phyloP scores from a whole-genome alignment of 2,113 vertebrate species.

The Balaenoptera acutorostrata region DNA sequence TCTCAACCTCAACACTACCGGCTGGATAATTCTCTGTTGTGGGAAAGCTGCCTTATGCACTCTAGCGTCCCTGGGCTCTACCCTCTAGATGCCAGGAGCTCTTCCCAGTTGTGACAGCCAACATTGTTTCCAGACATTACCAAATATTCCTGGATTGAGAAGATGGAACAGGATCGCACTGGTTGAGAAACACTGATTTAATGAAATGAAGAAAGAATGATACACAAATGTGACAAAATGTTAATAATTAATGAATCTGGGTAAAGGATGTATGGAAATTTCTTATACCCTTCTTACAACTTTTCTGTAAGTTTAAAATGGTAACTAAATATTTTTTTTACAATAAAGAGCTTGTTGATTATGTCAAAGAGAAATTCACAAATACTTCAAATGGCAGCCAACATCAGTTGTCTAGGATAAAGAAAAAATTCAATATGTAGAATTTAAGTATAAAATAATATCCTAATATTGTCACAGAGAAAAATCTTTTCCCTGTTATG shows the following conservation, averaged over 20 bases:
- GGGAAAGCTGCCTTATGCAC: not conserved
- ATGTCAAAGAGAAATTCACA: not conserved
- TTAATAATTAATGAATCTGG: not conserved
- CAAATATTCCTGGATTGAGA: not conserved
- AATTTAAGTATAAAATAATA: slow-evolving; percentile 25
- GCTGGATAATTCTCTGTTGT: not conserved
- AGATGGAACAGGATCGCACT: not conserved
- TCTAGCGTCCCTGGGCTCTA: not conserved
- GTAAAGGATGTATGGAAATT: not conserved
- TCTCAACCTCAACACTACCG: not conserved
- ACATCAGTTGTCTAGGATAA: not conserved
- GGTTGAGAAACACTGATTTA: not conserved
- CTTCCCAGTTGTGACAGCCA: not conserved
- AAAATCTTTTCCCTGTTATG: not conserved
- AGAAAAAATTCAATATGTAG: not conserved
- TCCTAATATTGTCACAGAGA: not conserved
- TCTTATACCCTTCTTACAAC: not conserved
- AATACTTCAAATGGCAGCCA: not conserved
- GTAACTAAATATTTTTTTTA: not conserved
- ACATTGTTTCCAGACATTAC: not conserved
- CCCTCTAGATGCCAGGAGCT: not conserved
- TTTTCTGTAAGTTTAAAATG: not conserved
- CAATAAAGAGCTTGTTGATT: not conserved
- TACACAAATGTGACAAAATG: not conserved
- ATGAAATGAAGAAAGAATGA: not conserved